Evolutionary conservation across 2,797 vertebrate genomes (phyloP).

Genomic region (Sternotherus odoratus): DNA sequence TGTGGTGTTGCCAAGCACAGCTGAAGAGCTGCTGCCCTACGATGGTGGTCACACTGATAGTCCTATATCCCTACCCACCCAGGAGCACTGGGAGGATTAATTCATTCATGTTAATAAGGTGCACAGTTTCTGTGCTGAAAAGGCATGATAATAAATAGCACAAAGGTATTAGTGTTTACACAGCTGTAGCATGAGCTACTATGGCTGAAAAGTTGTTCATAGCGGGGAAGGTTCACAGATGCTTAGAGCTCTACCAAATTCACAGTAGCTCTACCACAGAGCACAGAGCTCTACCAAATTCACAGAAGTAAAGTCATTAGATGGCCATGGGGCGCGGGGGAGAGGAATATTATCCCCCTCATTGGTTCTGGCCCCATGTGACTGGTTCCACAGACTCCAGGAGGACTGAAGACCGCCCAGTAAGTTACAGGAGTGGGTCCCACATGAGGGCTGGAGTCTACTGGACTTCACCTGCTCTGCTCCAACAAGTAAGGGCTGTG

Average conservation of each 20-base stretch:
- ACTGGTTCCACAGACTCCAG: not conserved
- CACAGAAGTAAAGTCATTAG: too few species aligned
- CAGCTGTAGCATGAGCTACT: not conserved
- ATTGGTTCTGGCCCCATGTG: too few species aligned
- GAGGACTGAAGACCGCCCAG: not conserved
- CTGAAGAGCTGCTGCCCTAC: conserved; percentile 17
- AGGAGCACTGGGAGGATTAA: conserved; percentile 26
- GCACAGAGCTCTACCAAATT: not conserved
- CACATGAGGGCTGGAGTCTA: not conserved
- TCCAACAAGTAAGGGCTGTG: not conserved
- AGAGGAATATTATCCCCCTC: not conserved
- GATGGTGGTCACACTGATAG: not conserved
- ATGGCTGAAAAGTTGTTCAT: not conserved
- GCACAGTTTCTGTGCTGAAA: not conserved
- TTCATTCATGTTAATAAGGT: not conserved
- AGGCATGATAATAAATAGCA: conserved; percentile 5
- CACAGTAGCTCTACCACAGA: too few species aligned
- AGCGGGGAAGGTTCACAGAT: not conserved
- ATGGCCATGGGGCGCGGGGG: not conserved
- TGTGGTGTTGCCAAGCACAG: not conserved
- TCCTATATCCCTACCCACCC: not conserved
- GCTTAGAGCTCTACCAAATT: not conserved
- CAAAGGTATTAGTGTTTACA: not conserved
- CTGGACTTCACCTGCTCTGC: not conserved
- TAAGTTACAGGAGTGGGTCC: not conserved